Evolutionary conservation across 1,140 invertebrate genomes (phyloP), one percentile per base, ranked within the genome.

Genomic region (Papilio polytes): DNA sequence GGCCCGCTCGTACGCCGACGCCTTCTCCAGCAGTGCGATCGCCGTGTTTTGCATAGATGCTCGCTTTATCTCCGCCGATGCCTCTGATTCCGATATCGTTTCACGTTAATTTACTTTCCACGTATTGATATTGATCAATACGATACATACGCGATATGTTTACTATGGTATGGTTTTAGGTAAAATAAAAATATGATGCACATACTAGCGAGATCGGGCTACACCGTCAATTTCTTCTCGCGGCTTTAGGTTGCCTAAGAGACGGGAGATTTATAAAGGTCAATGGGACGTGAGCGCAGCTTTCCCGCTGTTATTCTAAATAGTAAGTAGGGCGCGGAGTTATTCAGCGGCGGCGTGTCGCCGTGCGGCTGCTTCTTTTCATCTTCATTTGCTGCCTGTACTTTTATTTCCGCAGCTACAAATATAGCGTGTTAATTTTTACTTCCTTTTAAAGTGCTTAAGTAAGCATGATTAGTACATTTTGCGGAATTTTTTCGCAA

Each of bases 1-100:
- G 85, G 91, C 89, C 81, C 87, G 85, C 84, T 92, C 93, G 89
- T 85, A 92, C 82, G 92, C 91, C 90, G 92, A 88, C 83, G 89
- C 92, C 86, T 90, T 86, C 91, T 95, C 94, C 85, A 95, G 87
- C 59, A 95, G 87, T 41, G 92, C 89, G 80, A 95, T 94, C 86
- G 94, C 92, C 91, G 94, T 91, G 87, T 94, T 94, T 95, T 94
- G 94, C 92, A 95, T 95, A 95, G 94, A 93, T 90, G 88, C 88
- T 81, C 81, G 80, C 73, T 91, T 85, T 89, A 87, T 84, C 77
- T 82, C 86, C 88, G 84, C 87, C 73, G 83, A 80, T 81, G 83
- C 82, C 84, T 87, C 85, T 83, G 85, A 91, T 82, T 83, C 84
- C 87, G 87, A 88, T 85, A 82, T 70, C 80, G 76, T 74, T 80